Base-by-base conservation (phyloP, 2,113 vertebrate genomes). In the Paedocypris sp. region DNA sequence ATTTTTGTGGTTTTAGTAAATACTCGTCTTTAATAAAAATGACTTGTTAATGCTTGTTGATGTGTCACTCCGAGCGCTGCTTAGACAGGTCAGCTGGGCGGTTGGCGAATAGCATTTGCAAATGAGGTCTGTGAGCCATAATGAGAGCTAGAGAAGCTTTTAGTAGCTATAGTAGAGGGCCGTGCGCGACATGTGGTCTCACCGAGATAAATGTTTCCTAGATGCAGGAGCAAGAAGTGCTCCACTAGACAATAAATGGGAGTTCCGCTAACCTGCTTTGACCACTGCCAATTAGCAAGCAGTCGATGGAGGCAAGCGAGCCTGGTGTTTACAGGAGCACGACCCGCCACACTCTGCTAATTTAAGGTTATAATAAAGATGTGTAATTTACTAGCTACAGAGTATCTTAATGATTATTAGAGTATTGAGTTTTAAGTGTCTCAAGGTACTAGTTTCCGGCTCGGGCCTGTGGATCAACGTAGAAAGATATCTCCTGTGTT, bases 41-140 rank as follows among this genome's bases (percentile, higher is more conserved):
- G 74, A 71, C 66, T 67, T 67, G 54, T 59, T 67, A 61, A 35
- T 57, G 47, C 56, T 67, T 67, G 62, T 50, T 66, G 47, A 49
- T 57, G 31, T 49, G 35, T 68, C 54, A 25, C 45, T 63, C 33
- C 32, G 36, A 42, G 23, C 26, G 26, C 50, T 61, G 23, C 42
- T 38, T 19, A 45, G 60, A 41, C 38, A 26, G 32, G 46, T n/a
- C n/a, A n/a, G 19, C 12, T 2, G 28, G 25, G 12, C 67, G 42
- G 48, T 36, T 50, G 50, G 43, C 12, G 23, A 38, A 60, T 51
- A 38, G 22, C 8, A 33, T 46, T 46, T 18, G 58, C 54, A 19
- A 28, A 19, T 38, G 26, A 46, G 23, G 15, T 18, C 31, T 22
- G 50, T 60, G 58, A 58, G 56, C 43, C 8, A 6, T 64, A 62